Evolutionary conservation across 2,113 vertebrate genomes (phyloP).

Genomic region (Myotis yumanensis): DNA sequence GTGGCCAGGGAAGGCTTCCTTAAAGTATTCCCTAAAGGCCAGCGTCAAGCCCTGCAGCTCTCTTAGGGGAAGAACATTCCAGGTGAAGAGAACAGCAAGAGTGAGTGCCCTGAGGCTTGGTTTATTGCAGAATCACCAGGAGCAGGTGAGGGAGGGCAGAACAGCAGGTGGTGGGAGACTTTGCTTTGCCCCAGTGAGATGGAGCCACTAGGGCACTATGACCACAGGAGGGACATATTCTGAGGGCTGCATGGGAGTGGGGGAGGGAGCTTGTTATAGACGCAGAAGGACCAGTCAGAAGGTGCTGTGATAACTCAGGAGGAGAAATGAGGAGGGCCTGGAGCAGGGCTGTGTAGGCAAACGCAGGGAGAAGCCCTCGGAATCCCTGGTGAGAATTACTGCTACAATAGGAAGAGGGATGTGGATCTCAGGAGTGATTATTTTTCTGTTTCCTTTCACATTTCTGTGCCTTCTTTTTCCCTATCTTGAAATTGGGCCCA

Average conservation of each 20-base stretch:
- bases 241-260: neutral
- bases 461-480: neutral
- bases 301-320: neutral
- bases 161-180: neutral
- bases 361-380: neutral
- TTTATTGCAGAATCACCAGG: neutral
- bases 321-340: neutral
- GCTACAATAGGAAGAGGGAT: neutral
- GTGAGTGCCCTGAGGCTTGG: neutral
- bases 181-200: neutral
- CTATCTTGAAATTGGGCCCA: neutral
- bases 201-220: neutral
- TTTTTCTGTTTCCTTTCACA: neutral
- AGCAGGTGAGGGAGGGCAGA: neutral
- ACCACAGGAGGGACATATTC: neutral
- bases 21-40: neutral
- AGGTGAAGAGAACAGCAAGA: no score
- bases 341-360: neutral
- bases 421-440: neutral
- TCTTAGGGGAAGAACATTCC: neutral
- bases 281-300: neutral
- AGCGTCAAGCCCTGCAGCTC: neutral
- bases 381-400: no score
- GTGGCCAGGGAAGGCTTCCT: neutral
- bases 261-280: neutral